Evolutionary conservation across 2,888 invertebrate genomes (phyloP).

Genomic region (Cepaea hortensis): DNA sequence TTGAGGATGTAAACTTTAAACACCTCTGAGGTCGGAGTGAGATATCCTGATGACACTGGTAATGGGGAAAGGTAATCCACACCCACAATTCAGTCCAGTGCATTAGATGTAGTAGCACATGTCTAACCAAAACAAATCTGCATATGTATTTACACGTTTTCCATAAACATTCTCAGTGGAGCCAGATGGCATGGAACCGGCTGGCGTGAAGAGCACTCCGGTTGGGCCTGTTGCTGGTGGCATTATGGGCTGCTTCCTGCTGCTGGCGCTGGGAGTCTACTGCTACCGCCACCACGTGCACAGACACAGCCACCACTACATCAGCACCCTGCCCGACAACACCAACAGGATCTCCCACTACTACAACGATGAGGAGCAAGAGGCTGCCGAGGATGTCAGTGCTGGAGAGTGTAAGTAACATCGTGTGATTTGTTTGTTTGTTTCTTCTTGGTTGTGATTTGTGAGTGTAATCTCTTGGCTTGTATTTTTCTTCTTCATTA

Average conservation of each 20-base stretch:
- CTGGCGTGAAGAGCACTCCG: conserved; percentile 79
- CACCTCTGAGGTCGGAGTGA: no score
- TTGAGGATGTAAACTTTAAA: no score
- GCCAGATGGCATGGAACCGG: conserved; percentile 58
- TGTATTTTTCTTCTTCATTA: neutral
- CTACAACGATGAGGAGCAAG: conserved; percentile 76
- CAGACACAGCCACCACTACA: conserved; percentile 73
- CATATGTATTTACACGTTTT: no score
- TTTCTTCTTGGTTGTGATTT: neutral
- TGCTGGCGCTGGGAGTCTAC: conserved; percentile 88
- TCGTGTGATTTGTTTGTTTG: neutral
- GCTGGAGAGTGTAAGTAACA: conserved; percentile 59
- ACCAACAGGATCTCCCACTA: conserved; percentile 76
- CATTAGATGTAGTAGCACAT: no score
- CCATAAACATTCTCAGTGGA: conserved; percentile 54
- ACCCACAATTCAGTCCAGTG: no score
- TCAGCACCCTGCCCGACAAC: conserved; percentile 73
- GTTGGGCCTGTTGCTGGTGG: conserved; percentile 92
- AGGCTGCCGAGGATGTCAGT: conserved; percentile 71
- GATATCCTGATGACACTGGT: no score
- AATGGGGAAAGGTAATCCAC: no score
- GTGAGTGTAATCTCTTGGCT: neutral
- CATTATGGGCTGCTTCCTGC: conserved; percentile 87
- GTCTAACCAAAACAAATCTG: no score
- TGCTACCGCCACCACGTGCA: conserved; percentile 82